Percentiles rank a stretch among this genome's conserved stretches.
Conservation (phyloP, 2,888 invertebrate genomes). For the Synanthedon andrenaeformis region DNA sequence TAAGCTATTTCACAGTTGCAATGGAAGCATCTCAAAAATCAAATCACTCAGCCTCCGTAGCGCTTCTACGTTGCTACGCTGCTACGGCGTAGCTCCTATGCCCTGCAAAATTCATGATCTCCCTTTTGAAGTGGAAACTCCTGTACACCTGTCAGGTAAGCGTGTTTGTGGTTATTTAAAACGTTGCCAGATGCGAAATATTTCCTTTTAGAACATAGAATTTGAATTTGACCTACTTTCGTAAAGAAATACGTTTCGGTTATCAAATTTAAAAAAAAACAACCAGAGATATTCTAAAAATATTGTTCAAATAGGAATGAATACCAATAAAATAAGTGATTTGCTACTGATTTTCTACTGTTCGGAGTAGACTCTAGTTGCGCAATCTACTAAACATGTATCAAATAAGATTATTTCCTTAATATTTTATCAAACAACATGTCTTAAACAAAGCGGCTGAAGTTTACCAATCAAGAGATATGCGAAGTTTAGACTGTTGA, state of each 20-base stretch:
- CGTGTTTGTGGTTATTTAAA: constrained; percentile 28
- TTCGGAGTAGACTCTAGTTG: too few species aligned
- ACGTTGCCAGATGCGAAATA: constrained; percentile 18
- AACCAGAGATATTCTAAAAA: too few species aligned
- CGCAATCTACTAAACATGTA: too few species aligned
- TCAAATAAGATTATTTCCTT: too few species aligned
- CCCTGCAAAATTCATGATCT: constrained; percentile 48
- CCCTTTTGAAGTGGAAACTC: constrained; percentile 44
- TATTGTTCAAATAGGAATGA: too few species aligned
- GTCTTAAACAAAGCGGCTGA: too few species aligned
- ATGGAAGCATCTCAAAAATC: constrained; percentile 3
- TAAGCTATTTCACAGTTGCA: background rate
- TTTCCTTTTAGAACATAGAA: constrained; percentile 13
- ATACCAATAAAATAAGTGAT: too few species aligned
- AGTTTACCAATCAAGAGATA: too few species aligned
- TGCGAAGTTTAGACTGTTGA: too few species aligned
- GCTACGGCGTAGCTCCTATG: constrained; percentile 11
- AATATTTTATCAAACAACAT: too few species aligned
- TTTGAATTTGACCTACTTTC: background rate
- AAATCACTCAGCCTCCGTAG: constrained; percentile 7
- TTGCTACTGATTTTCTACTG: too few species aligned
- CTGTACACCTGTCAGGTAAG: constrained; percentile 29
- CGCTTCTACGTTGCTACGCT: constrained; percentile 17
- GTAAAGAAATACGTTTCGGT: background rate
- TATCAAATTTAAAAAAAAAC: background rate